Evolutionary conservation across 2,113 vertebrate species (phyloP).

Genomic region (Notechis scutatus): DNA sequence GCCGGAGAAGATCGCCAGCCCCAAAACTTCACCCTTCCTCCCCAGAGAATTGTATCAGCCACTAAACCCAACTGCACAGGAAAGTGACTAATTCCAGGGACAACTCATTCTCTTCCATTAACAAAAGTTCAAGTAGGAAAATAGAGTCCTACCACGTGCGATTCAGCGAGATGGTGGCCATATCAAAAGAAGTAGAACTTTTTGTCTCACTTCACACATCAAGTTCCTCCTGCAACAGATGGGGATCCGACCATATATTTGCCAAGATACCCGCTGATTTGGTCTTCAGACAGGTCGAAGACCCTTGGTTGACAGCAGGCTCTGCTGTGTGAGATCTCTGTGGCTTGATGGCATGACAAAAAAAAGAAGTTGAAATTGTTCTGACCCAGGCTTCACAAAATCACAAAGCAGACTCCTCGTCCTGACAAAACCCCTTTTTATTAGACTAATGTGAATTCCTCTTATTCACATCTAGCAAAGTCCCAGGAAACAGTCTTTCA

Average conservation of each 20-base stretch:
- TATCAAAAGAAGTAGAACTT: background rate
- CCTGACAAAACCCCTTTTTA: too few species aligned
- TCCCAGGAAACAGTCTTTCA: too few species aligned
- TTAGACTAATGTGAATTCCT: too few species aligned
- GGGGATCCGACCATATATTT: too few species aligned
- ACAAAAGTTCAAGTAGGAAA: background rate
- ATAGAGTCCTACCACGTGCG: too few species aligned
- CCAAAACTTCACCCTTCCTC: background rate
- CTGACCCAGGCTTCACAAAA: too few species aligned
- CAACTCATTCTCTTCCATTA: background rate
- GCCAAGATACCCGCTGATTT: background rate
- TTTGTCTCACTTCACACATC: background rate
- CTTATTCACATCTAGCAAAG: too few species aligned
- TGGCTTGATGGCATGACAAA: conserved; percentile 8
- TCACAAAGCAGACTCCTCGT: too few species aligned
- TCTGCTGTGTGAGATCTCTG: background rate
- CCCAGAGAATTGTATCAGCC: background rate
- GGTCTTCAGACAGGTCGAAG: too few species aligned
- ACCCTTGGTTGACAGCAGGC: too few species aligned
- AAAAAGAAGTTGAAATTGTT: conserved; percentile 25
- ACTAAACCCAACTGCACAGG: background rate
- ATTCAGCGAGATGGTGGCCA: background rate
- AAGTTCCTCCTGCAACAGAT: background rate
- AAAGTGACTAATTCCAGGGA: background rate
- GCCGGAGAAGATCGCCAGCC: background rate